phyloP scores from a whole-genome alignment of 1,140 invertebrate genomes.

The Ostrea denselamellosa region DNA sequence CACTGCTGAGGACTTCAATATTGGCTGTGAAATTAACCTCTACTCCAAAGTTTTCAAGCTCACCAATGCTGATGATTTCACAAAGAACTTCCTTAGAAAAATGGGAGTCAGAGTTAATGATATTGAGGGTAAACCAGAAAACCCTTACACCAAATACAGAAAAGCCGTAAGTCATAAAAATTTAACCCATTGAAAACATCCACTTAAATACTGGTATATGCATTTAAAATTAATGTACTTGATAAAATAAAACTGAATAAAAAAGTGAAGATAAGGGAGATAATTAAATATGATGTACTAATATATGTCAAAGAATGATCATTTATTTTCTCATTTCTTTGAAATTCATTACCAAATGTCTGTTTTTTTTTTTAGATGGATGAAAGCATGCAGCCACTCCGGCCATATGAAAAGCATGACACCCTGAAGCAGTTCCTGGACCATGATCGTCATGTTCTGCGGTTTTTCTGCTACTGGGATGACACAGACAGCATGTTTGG shows the following conservation, averaged over 20 bases:
- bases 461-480: constrained; percentile 79
- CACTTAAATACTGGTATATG: not conserved
- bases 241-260: too few species aligned
- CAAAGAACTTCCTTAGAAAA: constrained; percentile 89
- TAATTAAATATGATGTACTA: too few species aligned
- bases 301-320: too few species aligned
- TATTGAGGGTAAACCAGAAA: constrained; percentile 63
- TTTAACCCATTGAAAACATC: not conserved
- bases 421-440: constrained; percentile 79
- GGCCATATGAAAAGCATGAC: constrained; percentile 79
- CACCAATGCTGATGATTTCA: constrained; percentile 90
- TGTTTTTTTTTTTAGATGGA: constrained; percentile 70
- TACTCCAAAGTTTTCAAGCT: constrained; percentile 90
- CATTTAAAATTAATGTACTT: too few species aligned
- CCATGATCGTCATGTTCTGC: constrained; percentile 78
- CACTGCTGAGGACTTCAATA: constrained; percentile 82
- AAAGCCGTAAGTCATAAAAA: constrained; percentile 75
- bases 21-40: constrained; percentile 87
- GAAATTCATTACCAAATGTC: too few species aligned
- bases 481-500: constrained; percentile 79
- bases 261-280: too few species aligned
- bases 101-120: constrained; percentile 87
- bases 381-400: constrained; percentile 77
- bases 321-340: too few species aligned
- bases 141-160: constrained; percentile 76